A percentile compares a stretch with the other conserved stretches of the same genome.
Evolutionary conservation across 2,888 invertebrate species (phyloP).

Genomic region (Allacma fusca): DNA sequence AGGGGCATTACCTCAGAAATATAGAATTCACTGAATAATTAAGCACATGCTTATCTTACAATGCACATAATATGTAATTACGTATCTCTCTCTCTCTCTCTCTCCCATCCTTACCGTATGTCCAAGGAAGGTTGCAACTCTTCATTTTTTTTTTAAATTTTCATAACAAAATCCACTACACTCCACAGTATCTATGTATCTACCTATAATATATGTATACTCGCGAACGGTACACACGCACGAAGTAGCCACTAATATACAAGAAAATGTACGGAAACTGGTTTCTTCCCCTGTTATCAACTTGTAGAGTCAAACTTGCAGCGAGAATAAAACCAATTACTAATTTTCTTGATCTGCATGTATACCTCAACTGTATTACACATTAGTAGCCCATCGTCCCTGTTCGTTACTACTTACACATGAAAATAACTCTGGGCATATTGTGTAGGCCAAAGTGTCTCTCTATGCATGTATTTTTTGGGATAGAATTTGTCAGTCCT

Average conservation of each 20-base stretch:
- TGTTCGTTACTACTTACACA: neutral
- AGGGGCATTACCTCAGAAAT: too few relatives aligned
- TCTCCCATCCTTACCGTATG: conserved; percentile 4
- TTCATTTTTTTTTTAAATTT: conserved; percentile 30
- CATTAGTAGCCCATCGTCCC: neutral
- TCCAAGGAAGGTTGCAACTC: neutral
- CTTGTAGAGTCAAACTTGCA: neutral
- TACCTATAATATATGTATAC: too few relatives aligned
- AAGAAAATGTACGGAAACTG: neutral
- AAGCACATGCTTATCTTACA: too few relatives aligned
- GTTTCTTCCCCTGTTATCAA: conserved; percentile 11
- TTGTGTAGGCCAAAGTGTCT: too few relatives aligned
- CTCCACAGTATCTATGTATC: neutral
- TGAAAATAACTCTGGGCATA: too few relatives aligned
- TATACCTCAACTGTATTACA: neutral
- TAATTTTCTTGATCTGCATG: neutral
- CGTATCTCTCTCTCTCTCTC: neutral
- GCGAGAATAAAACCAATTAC: neutral
- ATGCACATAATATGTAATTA: neutral
- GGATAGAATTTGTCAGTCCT: too few relatives aligned
- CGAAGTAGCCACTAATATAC: neutral
- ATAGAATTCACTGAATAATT: too few relatives aligned
- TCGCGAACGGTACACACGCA: neutral
- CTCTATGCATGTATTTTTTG: too few relatives aligned
- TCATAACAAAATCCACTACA: conserved; percentile 1